Percentiles rank a stretch among this genome's conserved stretches.
These are phyloP conservation scores for Bombus sylvicola DNA, from an alignment of 1,140 invertebrate species.

Conservation along the genomic window DNA sequence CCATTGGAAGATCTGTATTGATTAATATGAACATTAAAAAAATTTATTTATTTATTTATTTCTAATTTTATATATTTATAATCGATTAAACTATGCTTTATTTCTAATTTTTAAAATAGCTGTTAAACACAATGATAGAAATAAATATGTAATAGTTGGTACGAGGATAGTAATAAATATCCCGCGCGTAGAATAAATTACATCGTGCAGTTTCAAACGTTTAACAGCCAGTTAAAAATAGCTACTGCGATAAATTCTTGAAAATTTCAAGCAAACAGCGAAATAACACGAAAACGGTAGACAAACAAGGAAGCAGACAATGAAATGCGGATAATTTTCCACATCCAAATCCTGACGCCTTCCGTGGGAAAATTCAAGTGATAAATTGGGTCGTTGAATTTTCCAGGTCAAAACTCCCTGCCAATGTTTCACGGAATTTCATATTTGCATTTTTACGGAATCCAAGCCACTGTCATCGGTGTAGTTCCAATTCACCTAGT, in stretches of 20 bases:
- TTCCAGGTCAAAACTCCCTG: neutral
- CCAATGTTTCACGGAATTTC: neutral
- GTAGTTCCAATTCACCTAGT: conserved; percentile 8
- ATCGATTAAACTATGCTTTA: too few relatives aligned
- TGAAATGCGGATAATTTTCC: neutral
- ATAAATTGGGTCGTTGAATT: neutral
- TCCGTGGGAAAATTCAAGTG: neutral
- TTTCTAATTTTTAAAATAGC: too few relatives aligned
- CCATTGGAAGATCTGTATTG: too few relatives aligned
- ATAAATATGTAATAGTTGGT: neutral
- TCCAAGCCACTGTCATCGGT: neutral
- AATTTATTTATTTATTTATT: too few relatives aligned
- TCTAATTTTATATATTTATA: too few relatives aligned
- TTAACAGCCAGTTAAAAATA: neutral
- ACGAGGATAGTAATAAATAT: neutral
- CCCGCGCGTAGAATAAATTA: neutral
- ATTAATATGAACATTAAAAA: too few relatives aligned
- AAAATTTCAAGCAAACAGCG: neutral
- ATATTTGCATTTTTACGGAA: conserved; percentile 5
- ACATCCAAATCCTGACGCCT: neutral
- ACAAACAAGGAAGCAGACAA: neutral
- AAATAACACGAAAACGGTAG: neutral
- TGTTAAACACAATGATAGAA: neutral
- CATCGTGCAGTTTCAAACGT: neutral
- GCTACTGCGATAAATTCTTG: neutral